phyloP scores from a whole-genome alignment of 2,797 vertebrate species.

The Diceros bicornis region DNA sequence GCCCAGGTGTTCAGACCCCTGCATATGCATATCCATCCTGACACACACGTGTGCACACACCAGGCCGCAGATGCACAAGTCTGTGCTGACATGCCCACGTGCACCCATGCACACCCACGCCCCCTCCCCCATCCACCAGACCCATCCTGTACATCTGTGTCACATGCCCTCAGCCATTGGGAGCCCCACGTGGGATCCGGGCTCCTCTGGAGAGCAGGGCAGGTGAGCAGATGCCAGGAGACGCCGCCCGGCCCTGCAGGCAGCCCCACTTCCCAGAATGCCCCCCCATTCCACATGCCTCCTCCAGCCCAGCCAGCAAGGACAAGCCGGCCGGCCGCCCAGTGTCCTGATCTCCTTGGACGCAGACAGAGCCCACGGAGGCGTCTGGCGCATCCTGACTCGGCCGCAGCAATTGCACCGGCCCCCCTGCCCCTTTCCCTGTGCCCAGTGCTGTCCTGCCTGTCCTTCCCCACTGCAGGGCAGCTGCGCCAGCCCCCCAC shows the following conservation, averaged over 20 bases:
- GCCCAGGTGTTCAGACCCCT: background rate
- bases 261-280: slow-evolving; percentile 70
- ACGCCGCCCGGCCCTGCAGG: background rate
- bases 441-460: background rate
- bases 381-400: slow-evolving; percentile 82
- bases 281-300: slow-evolving; percentile 18
- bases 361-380: slow-evolving; percentile 80
- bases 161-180: background rate
- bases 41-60: too few relatives aligned
- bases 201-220: background rate
- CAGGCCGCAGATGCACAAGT: fast-evolving
- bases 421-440: slow-evolving; percentile 28
- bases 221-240: slow-evolving; percentile 53
- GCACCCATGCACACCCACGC: background rate
- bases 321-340: slow-evolving; percentile 60
- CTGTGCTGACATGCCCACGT: background rate
- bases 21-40: fast-evolving
- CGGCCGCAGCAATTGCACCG: background rate
- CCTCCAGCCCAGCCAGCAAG: slow-evolving; percentile 72
- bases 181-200: background rate
- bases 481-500: background rate
- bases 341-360: slow-evolving; percentile 81
- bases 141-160: background rate
- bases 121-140: background rate
- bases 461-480: slow-evolving; percentile 5